A percentile compares a stretch with the other conserved stretches of the same genome.
phyloP scores from a whole-genome alignment of 2,797 vertebrate genomes.

The Eleutherodactylus coqui region DNA sequence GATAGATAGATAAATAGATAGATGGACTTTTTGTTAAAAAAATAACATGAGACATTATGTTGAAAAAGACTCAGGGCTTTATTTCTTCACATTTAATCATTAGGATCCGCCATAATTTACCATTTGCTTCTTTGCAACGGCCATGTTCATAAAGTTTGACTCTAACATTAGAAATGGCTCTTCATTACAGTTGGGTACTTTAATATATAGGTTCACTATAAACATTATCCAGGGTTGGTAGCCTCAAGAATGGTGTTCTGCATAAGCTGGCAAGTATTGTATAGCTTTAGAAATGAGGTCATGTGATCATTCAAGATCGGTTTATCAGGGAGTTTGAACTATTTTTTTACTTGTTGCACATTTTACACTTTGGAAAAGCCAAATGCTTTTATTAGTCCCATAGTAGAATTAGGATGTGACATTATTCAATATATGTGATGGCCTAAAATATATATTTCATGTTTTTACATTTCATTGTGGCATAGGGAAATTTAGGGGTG shows the following conservation, averaged over 20 bases:
- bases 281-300: background rate
- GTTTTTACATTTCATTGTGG: background rate
- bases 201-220: background rate
- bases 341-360: background rate
- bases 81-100: constrained; percentile 17
- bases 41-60: background rate
- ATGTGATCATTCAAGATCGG: background rate
- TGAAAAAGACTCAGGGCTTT: constrained; percentile 33
- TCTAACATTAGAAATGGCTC: background rate
- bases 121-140: background rate
- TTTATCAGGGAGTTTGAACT: background rate
- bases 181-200: background rate
- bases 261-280: background rate
- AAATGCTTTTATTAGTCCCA: background rate
- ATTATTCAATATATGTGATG: background rate
- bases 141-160: background rate
- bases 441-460: background rate
- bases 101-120: background rate
- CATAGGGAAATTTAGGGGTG: background rate
- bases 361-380: background rate
- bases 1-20: background rate
- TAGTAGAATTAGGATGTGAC: background rate
- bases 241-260: background rate
- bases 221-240: background rate
- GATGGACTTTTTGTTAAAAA: background rate